These are phyloP conservation scores for Elaphurus davidianus DNA, from an alignment of 2,113 vertebrate species.

Conservation along the genomic window DNA sequence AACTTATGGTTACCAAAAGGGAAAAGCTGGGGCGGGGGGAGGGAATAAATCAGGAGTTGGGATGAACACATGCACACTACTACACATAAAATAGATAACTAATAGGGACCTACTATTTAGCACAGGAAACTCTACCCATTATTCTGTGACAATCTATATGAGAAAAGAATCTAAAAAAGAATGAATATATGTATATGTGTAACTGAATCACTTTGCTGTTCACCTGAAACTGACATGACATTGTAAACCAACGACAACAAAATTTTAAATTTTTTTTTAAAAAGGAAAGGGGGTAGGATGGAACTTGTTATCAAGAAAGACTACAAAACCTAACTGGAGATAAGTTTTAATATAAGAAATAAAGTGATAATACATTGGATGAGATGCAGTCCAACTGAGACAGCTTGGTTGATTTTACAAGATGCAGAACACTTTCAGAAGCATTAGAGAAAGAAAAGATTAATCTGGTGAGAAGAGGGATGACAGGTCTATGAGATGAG, in stretches of 20 bases:
- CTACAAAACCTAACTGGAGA: neutral
- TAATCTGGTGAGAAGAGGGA: neutral
- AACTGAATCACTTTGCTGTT: neutral
- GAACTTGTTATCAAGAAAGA: neutral
- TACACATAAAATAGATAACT: neutral
- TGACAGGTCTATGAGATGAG: neutral
- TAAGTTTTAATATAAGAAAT: constrained; percentile 21
- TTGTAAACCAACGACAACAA: neutral
- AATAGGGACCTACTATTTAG: neutral
- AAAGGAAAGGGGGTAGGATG: neutral
- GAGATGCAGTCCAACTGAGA: neutral
- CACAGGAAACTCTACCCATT: neutral
- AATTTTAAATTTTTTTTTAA: neutral
- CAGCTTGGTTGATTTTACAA: neutral
- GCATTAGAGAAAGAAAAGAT: neutral
- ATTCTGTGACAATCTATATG: neutral
- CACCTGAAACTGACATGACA: neutral
- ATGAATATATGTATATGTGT: neutral
- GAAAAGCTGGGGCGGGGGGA: neutral
- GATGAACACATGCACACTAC: neutral
- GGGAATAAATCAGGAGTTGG: neutral
- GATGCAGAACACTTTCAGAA: neutral
- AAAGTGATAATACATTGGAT: neutral
- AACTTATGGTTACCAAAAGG: neutral
- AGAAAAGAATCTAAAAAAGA: neutral